These are phyloP conservation scores for Caenorhabditis imperialis DNA, from an alignment of 2,888 invertebrate genomes.

Conservation along the genomic window DNA sequence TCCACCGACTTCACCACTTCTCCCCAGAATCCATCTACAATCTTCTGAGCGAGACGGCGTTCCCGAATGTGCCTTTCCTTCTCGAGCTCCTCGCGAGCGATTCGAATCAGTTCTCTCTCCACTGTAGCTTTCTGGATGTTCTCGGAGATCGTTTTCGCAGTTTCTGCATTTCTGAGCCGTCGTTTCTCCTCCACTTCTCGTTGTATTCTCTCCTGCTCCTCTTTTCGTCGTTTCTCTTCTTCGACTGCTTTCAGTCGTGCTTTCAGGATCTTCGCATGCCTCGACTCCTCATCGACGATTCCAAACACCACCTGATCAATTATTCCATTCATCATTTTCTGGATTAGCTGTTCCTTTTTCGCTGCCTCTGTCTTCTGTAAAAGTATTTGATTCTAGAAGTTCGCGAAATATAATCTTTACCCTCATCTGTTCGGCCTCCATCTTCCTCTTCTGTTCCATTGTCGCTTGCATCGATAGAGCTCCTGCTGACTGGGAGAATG, in stretches of 20 bases:
- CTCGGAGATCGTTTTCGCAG: slow-evolving; percentile 19
- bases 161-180: slow-evolving; percentile 8
- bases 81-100: slow-evolving; percentile 12
- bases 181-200: slow-evolving; percentile 12
- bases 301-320: slow-evolving; percentile 26
- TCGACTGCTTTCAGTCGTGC: slow-evolving; percentile 28
- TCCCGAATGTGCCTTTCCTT: slow-evolving; percentile 23
- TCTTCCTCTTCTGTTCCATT: slow-evolving; percentile 23
- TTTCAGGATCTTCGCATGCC: slow-evolving; percentile 18
- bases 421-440: slow-evolving; percentile 21
- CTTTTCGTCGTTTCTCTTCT: slow-evolving; percentile 13
- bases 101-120: slow-evolving; percentile 14
- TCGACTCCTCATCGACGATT: slow-evolving; percentile 25
- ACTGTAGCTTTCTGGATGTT: slow-evolving; percentile 20
- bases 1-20: slow-evolving; percentile 16
- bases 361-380: slow-evolving; percentile 18
- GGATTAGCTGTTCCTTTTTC: slow-evolving; percentile 9
- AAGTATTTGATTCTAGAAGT: no score
- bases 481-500: slow-evolving; percentile 28
- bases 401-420: no score
- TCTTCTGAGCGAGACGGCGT: slow-evolving; percentile 3
- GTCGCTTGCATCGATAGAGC: slow-evolving; percentile 20
- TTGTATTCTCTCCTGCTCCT: slow-evolving; percentile 20
- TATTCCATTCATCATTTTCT: slow-evolving; percentile 10
- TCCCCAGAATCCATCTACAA: slow-evolving; percentile 30